Conservation (phyloP, 1,140 invertebrate genomes). For the Drosophila sp. region DNA sequence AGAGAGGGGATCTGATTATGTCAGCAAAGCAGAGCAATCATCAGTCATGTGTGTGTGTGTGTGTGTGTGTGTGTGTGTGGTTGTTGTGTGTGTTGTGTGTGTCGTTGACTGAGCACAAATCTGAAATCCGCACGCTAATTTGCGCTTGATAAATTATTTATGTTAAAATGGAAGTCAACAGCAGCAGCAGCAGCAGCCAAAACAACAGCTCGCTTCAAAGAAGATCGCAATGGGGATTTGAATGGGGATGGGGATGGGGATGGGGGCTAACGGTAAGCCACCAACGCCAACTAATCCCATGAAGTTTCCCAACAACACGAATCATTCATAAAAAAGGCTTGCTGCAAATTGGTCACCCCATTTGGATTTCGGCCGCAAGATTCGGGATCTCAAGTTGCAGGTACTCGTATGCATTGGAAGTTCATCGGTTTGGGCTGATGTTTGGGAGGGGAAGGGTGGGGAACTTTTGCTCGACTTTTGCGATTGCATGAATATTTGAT, state of each 20-base stretch:
- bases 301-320: slow-evolving; percentile 38
- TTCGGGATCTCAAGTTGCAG: slow-evolving; percentile 7
- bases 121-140: slow-evolving; percentile 78
- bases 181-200: slow-evolving; percentile 12
- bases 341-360: slow-evolving; percentile 25
- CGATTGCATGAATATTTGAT: slow-evolving; percentile 26
- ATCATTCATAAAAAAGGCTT: slow-evolving; percentile 35
- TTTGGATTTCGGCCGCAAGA: slow-evolving; percentile 20
- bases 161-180: slow-evolving; percentile 65
- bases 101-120: slow-evolving; percentile 49
- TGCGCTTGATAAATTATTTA: slow-evolving; percentile 84
- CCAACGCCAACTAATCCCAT: slow-evolving; percentile 26
- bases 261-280: not conserved
- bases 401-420: not conserved
- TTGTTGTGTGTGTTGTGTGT: slow-evolving; percentile 9
- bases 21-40: slow-evolving; percentile 59
- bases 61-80: slow-evolving; percentile 16
- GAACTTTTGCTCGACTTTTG: not conserved
- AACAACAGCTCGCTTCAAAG: slow-evolving; percentile 30
- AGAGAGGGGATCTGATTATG: slow-evolving; percentile 25
- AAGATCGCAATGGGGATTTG: not conserved
- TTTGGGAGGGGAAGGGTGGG: not conserved
- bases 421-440: too few species aligned
- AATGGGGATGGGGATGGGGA: not conserved
- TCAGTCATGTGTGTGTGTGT: slow-evolving; percentile 52